A percentile compares a stretch with the other conserved stretches of the same genome.
Conservation (phyloP, 64 coral and sea anemone species). For the Anthopleura sola region DNA sequence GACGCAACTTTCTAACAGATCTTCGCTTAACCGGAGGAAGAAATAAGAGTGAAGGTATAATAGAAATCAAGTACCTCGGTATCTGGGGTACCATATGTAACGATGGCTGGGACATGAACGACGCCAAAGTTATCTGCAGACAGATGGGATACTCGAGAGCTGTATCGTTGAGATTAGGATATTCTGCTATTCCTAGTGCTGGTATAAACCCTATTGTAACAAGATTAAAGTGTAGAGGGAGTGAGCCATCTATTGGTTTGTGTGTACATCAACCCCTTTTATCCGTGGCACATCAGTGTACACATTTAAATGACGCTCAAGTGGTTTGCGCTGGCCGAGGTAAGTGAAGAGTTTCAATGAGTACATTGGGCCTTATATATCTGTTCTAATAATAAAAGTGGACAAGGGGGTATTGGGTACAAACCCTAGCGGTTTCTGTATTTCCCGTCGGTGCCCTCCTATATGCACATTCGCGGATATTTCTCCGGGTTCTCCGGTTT, state of each 20-base stretch:
- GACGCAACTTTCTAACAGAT: not conserved
- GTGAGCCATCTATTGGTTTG: not conserved
- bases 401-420: too few relatives aligned
- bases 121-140: constrained; percentile 11
- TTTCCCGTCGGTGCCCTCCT: too few relatives aligned
- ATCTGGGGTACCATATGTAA: not conserved
- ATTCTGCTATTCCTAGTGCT: not conserved
- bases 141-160: constrained; percentile 2
- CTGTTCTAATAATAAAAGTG: too few relatives aligned
- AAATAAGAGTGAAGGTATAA: not conserved
- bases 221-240: not conserved
- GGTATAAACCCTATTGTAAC: not conserved
- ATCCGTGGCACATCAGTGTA: not conserved
- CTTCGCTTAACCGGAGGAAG: not conserved
- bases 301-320: not conserved
- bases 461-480: too few relatives aligned
- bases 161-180: not conserved
- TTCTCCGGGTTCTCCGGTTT: too few relatives aligned
- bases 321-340: not conserved
- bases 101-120: constrained; percentile 4
- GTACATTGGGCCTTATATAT: too few relatives aligned
- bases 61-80: not conserved
- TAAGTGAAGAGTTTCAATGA: not conserved
- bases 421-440: too few relatives aligned
- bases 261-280: not conserved